These are phyloP conservation scores for Colinus virginianus DNA, from an alignment of 2,113 vertebrate species.

Conservation along the genomic window DNA sequence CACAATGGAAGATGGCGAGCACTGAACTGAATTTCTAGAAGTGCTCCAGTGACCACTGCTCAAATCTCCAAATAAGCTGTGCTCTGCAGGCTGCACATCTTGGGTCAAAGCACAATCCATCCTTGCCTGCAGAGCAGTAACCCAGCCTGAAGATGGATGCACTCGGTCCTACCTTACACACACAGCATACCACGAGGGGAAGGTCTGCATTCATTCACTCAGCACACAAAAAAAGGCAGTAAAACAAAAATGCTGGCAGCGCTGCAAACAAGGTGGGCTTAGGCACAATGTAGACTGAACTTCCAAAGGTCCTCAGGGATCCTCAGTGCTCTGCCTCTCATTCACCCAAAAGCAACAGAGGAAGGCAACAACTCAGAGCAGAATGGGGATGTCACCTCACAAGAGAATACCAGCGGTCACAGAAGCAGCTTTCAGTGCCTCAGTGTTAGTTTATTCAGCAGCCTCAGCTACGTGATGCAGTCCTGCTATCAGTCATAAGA, in stretches of 20 bases:
- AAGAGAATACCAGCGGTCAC: not conserved
- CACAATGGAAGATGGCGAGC: not conserved
- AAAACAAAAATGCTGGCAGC: not conserved
- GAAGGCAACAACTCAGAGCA: not conserved
- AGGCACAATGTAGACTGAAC: not conserved
- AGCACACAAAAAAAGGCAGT: not conserved
- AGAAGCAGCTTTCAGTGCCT: not conserved
- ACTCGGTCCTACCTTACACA: fast-evolving
- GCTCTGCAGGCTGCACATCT: not conserved
- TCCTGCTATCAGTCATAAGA: not conserved
- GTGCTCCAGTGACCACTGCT: not conserved
- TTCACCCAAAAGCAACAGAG: not conserved
- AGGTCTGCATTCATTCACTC: not conserved
- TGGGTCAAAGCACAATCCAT: not conserved
- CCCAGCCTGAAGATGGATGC: not conserved
- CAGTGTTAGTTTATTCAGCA: not conserved
- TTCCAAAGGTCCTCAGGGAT: not conserved
- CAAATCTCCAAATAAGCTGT: not conserved
- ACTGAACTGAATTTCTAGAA: not conserved
- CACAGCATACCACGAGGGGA: not conserved
- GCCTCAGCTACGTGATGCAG: not conserved
- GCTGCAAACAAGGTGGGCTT: not conserved
- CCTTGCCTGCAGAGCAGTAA: not conserved
- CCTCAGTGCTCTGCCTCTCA: not conserved
- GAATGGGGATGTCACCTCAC: fast-evolving